Evolutionary conservation across 2,113 vertebrate genomes (phyloP).

Genomic region (Gymnorhina tibicen): DNA sequence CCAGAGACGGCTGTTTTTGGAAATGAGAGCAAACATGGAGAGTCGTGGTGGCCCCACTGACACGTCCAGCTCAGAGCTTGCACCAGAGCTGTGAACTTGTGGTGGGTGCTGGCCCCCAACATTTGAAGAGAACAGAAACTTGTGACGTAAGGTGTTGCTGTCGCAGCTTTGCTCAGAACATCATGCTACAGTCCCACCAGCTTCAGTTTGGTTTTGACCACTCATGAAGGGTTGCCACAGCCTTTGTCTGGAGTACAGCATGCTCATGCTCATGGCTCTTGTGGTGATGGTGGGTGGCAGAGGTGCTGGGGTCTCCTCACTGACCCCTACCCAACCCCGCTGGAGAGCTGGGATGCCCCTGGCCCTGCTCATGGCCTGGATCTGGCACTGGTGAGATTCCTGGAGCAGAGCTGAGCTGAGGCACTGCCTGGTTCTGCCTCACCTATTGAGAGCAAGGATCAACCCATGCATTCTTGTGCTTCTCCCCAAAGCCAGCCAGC

Average conservation of each 20-base stretch:
- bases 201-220: background rate
- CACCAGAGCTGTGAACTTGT: rapidly evolving
- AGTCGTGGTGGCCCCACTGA: background rate
- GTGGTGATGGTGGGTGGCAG: background rate
- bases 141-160: background rate
- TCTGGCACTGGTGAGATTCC: background rate
- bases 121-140: background rate
- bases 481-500: background rate
- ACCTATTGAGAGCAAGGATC: background rate
- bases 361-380: background rate
- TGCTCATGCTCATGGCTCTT: rapidly evolving
- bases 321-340: background rate
- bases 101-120: background rate
- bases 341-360: background rate
- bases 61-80: background rate
- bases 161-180: background rate
- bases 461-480: rapidly evolving
- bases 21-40: background rate
- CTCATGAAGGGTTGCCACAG: background rate
- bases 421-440: background rate
- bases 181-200: background rate
- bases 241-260: background rate
- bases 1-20: background rate
- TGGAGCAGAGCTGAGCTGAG: background rate
- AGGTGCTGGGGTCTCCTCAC: background rate